Base-by-base conservation (phyloP, 2,797 vertebrate genomes). In the Hoplostethus mediterraneus region DNA sequence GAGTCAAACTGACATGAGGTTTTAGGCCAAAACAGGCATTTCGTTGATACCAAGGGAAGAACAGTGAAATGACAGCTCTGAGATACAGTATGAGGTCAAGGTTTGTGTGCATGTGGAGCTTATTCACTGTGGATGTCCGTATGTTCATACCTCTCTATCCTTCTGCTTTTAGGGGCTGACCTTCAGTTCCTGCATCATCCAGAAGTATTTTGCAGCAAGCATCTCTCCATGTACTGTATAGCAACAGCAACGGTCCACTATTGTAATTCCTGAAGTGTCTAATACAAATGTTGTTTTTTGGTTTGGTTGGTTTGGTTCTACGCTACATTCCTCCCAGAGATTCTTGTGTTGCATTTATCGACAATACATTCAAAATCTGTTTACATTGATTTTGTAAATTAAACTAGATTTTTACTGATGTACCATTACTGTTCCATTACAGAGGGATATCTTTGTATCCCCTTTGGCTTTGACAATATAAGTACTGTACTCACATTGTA, bases 131-230 rank as follows among this genome's bases (percentile, higher is more conserved):
- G 16, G 31, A 14, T 49, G 16, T 58, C 11, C 57, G 11, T 6
- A 5, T 71, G 13, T 67, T 57, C 31, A 28, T 54, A 11, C 53
- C n/a, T 54, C 5, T 67, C 40, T 71, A n/a, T 63, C 17, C 67
- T 76, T 74, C n/a, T 80, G 57, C 48, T 85, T 82, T 63, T 83
- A 94, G 94, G 66, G 83, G 56, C 66, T 94, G 73, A 25, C 28
- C 30, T 14, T 3, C 45, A 2, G 30, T 67, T 67, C 30, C 28
- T 42, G 33, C 14, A 53, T 3, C 12, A 21, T 40, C n/a, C 66
- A 45, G 40, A 69, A 58, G 63, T 28, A 31, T 56, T 76, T 60
- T 49, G 17, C 21, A 14, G 10, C 3, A 65, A 79, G 63, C 73
- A 48, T 81, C 76, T 5, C 67, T 60, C 36, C n/a, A 36, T 36